Percentiles rank a stretch among this genome's conserved stretches.
Evolutionary conservation across 1,140 invertebrate species (phyloP).

Genomic region (Drosophila suzukii): DNA sequence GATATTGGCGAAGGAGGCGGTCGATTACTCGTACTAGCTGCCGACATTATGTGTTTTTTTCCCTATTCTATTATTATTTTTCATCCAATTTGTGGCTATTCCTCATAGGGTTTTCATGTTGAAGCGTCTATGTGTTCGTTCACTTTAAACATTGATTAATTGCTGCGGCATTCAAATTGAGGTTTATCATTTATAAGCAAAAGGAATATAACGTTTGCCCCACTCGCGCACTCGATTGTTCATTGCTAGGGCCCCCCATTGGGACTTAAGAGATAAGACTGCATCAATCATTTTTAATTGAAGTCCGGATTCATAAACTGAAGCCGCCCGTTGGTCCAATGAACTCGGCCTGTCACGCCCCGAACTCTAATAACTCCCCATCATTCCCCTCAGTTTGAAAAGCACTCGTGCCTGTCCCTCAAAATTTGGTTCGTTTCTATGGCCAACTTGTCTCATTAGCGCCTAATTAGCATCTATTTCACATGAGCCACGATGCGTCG

Average conservation of each 20-base stretch:
- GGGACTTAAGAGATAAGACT: conserved; percentile 41
- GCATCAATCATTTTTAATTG: conserved; percentile 80
- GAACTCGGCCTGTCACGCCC: conserved; percentile 31
- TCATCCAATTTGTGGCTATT: conserved; percentile 17
- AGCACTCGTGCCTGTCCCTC: conserved; percentile 2
- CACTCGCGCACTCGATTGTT: conserved; percentile 46
- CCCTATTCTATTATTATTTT: conserved; percentile 17
- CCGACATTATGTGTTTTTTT: conserved; percentile 42
- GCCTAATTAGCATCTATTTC: conserved; percentile 71
- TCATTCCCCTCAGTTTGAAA: conserved; percentile 1
- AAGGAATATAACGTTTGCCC: conserved; percentile 5
- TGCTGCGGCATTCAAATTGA: conserved; percentile 62
- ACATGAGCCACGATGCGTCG: conserved; percentile 42
- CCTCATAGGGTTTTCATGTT: conserved; percentile 56
- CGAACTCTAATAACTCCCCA: conserved; percentile 5
- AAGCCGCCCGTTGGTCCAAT: conserved; percentile 28
- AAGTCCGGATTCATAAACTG: conserved; percentile 45
- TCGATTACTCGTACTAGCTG: conserved; percentile 69
- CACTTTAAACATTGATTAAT: conserved; percentile 72
- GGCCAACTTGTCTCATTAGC: conserved; percentile 59
- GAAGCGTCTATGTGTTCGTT: conserved; percentile 19
- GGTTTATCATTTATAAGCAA: conserved; percentile 69
- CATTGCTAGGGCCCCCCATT: conserved; percentile 53
- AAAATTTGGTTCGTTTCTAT: conserved; percentile 21
- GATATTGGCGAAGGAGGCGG: conserved; percentile 84